These are phyloP conservation scores for Diabrotica virgifera DNA, from an alignment of 1,140 invertebrate species.

Conservation along the genomic window DNA sequence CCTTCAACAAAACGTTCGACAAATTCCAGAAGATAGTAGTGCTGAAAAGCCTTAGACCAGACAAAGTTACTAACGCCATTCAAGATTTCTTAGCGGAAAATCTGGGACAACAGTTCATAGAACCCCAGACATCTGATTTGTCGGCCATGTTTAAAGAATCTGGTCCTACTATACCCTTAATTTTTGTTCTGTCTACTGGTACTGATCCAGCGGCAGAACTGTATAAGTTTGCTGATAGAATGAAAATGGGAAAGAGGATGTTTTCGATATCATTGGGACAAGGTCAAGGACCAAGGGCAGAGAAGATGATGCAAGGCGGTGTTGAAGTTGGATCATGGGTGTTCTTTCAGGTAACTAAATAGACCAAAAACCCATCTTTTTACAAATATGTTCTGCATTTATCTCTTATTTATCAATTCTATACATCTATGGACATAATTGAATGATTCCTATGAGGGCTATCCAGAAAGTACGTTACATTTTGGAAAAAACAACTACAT, in stretches of 20 bases:
- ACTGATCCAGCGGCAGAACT: conserved; percentile 67
- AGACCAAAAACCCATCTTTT: neutral
- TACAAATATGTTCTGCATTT: no score
- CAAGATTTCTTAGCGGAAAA: conserved; percentile 60
- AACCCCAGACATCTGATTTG: conserved; percentile 66
- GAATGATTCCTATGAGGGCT: no score
- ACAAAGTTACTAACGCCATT: conserved; percentile 70
- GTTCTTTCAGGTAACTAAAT: conserved; percentile 53
- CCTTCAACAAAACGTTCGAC: conserved; percentile 55
- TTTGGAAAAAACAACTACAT: no score
- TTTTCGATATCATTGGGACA: conserved; percentile 69
- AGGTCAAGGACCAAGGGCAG: conserved; percentile 65
- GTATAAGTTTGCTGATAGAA: conserved; percentile 63
- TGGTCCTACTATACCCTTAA: conserved; percentile 57
- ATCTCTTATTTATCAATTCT: no score
- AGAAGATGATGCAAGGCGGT: conserved; percentile 60
- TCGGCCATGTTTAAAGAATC: conserved; percentile 63
- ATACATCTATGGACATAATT: no score
- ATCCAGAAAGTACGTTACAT: no score
- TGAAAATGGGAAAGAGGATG: conserved; percentile 56
- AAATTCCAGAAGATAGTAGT: conserved; percentile 69
- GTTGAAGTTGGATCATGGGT: conserved; percentile 64
- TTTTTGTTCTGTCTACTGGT: conserved; percentile 70
- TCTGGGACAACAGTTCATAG: conserved; percentile 63
- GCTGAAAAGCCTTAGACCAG: conserved; percentile 68